These are phyloP conservation scores for Phalacrocorax carbo DNA, from an alignment of 2,113 vertebrate species.

Conservation along the genomic window DNA sequence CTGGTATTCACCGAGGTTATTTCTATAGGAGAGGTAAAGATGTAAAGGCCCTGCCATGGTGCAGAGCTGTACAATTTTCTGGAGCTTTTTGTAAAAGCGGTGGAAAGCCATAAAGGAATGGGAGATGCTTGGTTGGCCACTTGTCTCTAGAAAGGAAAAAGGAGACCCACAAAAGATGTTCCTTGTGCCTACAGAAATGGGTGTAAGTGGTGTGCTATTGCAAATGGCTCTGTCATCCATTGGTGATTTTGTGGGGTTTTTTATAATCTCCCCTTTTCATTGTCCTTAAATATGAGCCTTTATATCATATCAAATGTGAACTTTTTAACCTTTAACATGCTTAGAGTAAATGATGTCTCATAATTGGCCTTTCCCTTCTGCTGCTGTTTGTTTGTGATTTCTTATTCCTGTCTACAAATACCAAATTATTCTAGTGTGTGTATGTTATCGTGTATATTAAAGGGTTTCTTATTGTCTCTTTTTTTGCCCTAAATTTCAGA, in stretches of 20 bases:
- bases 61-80: not conserved
- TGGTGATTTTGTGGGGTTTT: not conserved
- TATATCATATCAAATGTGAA: not conserved
- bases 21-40: not conserved
- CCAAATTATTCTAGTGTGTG: not conserved
- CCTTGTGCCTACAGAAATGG: not conserved
- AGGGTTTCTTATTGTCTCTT: not conserved
- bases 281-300: not conserved
- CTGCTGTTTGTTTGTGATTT: not conserved
- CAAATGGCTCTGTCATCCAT: not conserved
- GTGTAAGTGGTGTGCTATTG: not conserved
- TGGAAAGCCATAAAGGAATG: not conserved
- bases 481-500: not conserved
- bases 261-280: not conserved
- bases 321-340: not conserved
- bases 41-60: not conserved
- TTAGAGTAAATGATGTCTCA: not conserved
- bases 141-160: not conserved
- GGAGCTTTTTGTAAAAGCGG: not conserved
- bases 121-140: not conserved
- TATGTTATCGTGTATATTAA: not conserved
- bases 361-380: not conserved
- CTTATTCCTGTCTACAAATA: not conserved
- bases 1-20: not conserved
- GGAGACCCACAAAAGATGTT: not conserved